Percentiles rank a stretch among this genome's conserved stretches.
phyloP scores from a whole-genome alignment of 2,888 invertebrate species.

The Drosophila setosimentum region DNA sequence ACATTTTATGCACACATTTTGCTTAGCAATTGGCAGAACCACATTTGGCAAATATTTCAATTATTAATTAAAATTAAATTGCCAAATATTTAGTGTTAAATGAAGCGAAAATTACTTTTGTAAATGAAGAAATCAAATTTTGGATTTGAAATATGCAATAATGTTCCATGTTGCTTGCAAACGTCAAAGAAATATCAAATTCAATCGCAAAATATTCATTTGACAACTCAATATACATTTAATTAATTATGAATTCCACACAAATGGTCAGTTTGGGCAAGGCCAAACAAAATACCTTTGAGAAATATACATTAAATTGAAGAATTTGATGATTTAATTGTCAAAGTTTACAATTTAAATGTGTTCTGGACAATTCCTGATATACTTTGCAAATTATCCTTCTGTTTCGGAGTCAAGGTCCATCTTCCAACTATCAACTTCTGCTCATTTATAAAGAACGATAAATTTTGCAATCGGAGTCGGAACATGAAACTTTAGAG shows the following conservation, averaged over 20 bases:
- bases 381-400: not conserved
- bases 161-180: not conserved
- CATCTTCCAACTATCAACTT: not conserved
- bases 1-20: constrained; percentile 1
- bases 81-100: not conserved
- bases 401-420: not conserved
- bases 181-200: not conserved
- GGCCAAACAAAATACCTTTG: not conserved
- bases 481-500: no score
- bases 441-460: not conserved
- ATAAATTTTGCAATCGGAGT: not conserved
- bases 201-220: not conserved
- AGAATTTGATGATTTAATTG: not conserved
- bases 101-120: not conserved
- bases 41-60: not conserved
- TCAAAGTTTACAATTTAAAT: not conserved
- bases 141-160: not conserved
- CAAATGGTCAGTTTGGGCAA: not conserved
- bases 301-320: not conserved
- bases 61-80: not conserved
- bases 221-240: not conserved
- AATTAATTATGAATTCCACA: not conserved
- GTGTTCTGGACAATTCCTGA: not conserved
- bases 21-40: not conserved
- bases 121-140: not conserved